Evolutionary conservation across 35 echinoderm and acorn worm genomes (phyloP), one percentile per base, ranked within the genome.

Genomic region (Ptychodera flava): DNA sequence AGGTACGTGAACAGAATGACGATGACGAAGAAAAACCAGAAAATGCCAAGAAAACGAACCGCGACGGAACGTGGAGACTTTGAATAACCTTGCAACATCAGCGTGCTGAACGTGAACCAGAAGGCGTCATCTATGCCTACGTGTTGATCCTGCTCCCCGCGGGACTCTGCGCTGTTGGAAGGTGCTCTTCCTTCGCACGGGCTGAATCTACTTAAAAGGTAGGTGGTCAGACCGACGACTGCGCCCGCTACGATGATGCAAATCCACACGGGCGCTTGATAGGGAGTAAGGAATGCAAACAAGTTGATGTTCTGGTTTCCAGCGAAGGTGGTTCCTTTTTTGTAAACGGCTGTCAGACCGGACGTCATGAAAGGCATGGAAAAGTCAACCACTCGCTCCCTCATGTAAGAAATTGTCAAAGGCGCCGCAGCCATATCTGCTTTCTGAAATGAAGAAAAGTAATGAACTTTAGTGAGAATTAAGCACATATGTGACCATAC

Each of bases 211-310:
- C 90, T 93, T 33, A 86, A 90, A 31, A 88, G 80, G 12, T 31
- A 86, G 0, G 90, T 75, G 6, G 90, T 1, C n/a, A 85, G 35
- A 27, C 77, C 81, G 28, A 90, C 89, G 1, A 89, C 84, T 0
- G 94, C 90, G 37, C 89, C 94, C 0, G 96, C 96, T 64, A 99
- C 94, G 15, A 99, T 82, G 15, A 99, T 90, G 79, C 94, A 99
- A 82, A 99, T 88, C 96, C 96, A 99, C 12, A 99, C 94, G 31
- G 92, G 90, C 38, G 94, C 94, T 6, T 92, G 89, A 1, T 94
- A 81, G 2, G 96, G 96, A 38, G 85, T 92, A 1, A 99, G 83
- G 83, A 99, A 99, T 31, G 92, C 94, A 83, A 99, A 99, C 16
- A 99, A 88, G 77, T 93, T 92, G 1, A 90, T 92, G 82, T 94